Evolutionary conservation across 2,797 vertebrate species (phyloP), one percentile per base, ranked within the genome.

Genomic region (Liparis tanakae): DNA sequence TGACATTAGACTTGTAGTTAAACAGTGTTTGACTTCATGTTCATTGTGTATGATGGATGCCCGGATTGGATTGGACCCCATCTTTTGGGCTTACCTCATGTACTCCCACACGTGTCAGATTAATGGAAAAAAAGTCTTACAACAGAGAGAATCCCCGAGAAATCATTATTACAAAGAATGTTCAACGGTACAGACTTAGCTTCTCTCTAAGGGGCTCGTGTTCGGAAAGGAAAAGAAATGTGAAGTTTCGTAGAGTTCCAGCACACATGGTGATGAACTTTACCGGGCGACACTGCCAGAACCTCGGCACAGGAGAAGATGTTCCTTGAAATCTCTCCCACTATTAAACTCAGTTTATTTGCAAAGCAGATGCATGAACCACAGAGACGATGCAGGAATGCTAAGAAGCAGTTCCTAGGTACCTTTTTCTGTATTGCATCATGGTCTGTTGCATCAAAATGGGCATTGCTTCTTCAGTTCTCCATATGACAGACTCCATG

Each of bases 321-420:
- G 54, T 76, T 80, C 79, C 73, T 59, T 59, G 36, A 78, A 76
- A 76, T 48, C 66, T 69, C 73, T 7, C 60, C 60, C 65, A n/a
- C 25, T 25, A 70, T 85, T 76, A 75, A 46, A 73, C 0, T 80
- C 55, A 30, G 10, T 39, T 2, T 5, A 63, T 55, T 36, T 7
- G 39, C 22, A 53, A 17, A 76, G 25, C 70, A 68, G 55, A 79
- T 64, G 17, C 3, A 50, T 12, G 43, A 67, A 25, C 25, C 25
- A 30, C 25, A 30, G 25, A 30, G 25, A 30, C 4, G 25, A 30
- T 30, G 2, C 25, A 30, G 25, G 25, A 30, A 30, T 30, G 25
- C 25, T 30, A 30, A 30, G 25, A 30, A 30, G 25, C 25, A 30
- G 25, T 30, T 30, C 25, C 25, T 30, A 30, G 25, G 25, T 30